Evolutionary conservation across 2,797 vertebrate genomes (phyloP), one percentile per base, ranked within the genome.

Genomic region (Rhinichthys osculus): DNA sequence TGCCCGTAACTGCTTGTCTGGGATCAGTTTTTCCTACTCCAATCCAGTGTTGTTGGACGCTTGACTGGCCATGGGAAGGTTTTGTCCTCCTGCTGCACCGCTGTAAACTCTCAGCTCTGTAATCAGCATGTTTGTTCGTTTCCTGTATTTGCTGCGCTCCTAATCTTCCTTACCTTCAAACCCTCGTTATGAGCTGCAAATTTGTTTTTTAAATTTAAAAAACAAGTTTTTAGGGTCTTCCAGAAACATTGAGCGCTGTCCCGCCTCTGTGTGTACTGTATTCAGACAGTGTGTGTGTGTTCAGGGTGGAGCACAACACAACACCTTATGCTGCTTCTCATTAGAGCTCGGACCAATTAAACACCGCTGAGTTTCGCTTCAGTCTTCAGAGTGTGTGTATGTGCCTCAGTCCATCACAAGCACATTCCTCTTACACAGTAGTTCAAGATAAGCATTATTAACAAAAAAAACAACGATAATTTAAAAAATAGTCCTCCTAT

Each of bases 81-180:
- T 30, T 30, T 52, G 16, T 73, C 21, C 23, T 27, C 33, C 33
- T 7, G 42, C 42, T 30, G 71, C 42, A 50, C 23, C 42, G 50
- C 71, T 57, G 35, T 57, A 38, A 52, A 52, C 27, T 21, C 50
- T 57, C 19, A 52, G 17, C 10, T 1, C 17, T 76, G 10, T 54
- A 35, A 54, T 66, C 40, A 6, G 78, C n/a, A 8, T 33, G 27
- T 50, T 67, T 35, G 27, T 35, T 66, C 42, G 35, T 50, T 67
- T 66, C 1, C 5, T 80, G 62, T 21, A 2, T 42, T 27, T 3
- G 14, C 14, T 35, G 47, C 16, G 4, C 54, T 35, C 19, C 30
- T 81, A 52, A 11, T 81, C 64, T 70, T 27, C 67, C 33, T 71
- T 42, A 8, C 14, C 6, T 71, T 71, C 30, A 82, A 71, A 71